Conservation (phyloP, 2,888 invertebrate genomes). For the Pocota personata region DNA sequence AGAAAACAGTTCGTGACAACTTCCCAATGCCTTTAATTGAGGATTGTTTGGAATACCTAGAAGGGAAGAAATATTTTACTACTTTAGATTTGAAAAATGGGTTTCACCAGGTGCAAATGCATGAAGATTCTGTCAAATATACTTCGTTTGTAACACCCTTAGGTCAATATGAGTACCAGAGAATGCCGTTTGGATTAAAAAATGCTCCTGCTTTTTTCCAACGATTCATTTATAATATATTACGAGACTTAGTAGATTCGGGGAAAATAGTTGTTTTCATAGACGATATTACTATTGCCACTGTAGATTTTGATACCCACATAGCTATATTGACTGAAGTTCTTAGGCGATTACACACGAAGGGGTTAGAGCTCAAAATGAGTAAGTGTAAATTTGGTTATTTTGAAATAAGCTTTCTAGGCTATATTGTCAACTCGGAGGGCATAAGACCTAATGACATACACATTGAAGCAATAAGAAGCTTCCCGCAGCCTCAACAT, state of each 20-base stretch:
- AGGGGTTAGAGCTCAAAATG: slow-evolving; percentile 11
- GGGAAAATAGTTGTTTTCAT: slow-evolving; percentile 9
- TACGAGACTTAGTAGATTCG: neutral
- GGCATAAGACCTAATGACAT: slow-evolving; percentile 22
- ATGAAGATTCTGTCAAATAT: too few relatives aligned
- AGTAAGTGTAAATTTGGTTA: slow-evolving; percentile 31
- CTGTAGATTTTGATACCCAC: neutral
- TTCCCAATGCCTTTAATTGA: too few relatives aligned
- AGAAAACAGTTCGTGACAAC: too few relatives aligned
- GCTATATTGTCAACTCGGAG: slow-evolving; percentile 14
- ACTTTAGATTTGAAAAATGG: too few relatives aligned
- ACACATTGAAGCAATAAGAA: slow-evolving; percentile 5
- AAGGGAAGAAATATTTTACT: too few relatives aligned
- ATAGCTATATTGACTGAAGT: neutral
- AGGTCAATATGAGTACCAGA: too few relatives aligned
- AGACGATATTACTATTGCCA: slow-evolving; percentile 1
- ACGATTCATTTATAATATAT: neutral
- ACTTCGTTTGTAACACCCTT: too few relatives aligned
- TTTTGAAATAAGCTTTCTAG: slow-evolving; percentile 10
- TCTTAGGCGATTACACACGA: neutral
- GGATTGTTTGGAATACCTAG: too few relatives aligned
- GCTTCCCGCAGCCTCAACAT: neutral
- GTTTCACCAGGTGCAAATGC: too few relatives aligned
- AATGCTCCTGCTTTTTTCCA: slow-evolving; percentile 10
- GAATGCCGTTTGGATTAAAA: slow-evolving; percentile 21